Conservation (phyloP, 2,888 invertebrate species). For the Sympetrum striolatum region DNA sequence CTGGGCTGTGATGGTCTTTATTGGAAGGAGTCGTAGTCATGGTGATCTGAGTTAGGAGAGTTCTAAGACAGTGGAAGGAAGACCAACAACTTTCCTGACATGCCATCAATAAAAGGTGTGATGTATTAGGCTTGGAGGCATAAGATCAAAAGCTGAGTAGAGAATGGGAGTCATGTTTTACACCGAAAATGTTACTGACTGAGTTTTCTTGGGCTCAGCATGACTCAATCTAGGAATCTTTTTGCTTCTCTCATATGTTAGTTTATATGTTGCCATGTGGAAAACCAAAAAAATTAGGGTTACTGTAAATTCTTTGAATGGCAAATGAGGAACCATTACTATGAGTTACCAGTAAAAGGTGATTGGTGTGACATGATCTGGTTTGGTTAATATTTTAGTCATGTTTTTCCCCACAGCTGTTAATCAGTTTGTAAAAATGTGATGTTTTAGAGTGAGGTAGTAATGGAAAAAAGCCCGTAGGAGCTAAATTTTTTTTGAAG, state of each 20-base stretch:
- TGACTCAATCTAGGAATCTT: constrained; percentile 34
- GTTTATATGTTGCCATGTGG: constrained; percentile 31
- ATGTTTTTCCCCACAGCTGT: not conserved
- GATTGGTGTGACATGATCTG: constrained; percentile 35
- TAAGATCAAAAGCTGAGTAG: constrained; percentile 28
- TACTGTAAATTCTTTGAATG: constrained; percentile 33
- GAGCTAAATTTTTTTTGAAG: constrained; percentile 18
- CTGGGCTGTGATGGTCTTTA: constrained; percentile 41
- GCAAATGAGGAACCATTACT: constrained; percentile 18
- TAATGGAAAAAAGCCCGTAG: constrained; percentile 23
- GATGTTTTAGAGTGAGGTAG: constrained; percentile 17
- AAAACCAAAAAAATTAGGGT: constrained; percentile 35
- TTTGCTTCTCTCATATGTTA: constrained; percentile 28
- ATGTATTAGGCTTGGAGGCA: constrained; percentile 33
- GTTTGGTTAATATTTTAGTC: constrained; percentile 4
- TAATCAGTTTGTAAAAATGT: constrained; percentile 12
- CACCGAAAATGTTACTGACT: constrained; percentile 35
- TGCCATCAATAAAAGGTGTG: constrained; percentile 9
- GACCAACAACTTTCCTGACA: constrained; percentile 9
- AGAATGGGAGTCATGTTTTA: constrained; percentile 37
- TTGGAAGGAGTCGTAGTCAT: constrained; percentile 31
- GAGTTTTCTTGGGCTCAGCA: constrained; percentile 36
- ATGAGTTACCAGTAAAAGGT: constrained; percentile 37
- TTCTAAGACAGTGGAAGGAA: constrained; percentile 23
- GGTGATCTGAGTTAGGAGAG: constrained; percentile 38